These are phyloP conservation scores for Arnoldichthys spilopterus DNA, from an alignment of 2,797 vertebrate genomes.

Conservation along the genomic window DNA sequence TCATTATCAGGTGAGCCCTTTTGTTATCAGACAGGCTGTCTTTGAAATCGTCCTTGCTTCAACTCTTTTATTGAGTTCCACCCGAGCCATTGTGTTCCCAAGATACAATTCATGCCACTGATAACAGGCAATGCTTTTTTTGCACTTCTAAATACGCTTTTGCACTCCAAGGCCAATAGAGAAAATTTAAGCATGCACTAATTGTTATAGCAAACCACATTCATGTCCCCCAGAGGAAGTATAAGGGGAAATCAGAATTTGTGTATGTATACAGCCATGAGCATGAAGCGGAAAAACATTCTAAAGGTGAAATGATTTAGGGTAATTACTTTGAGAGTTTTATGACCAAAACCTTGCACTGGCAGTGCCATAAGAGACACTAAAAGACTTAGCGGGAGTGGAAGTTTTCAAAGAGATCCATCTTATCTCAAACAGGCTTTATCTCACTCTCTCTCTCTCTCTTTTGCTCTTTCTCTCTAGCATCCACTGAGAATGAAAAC, in stretches of 20 bases:
- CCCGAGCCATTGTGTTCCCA: constrained; percentile 75
- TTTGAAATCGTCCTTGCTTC: constrained; percentile 81
- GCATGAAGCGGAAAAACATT: constrained; percentile 59
- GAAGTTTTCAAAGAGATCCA: constrained; percentile 57
- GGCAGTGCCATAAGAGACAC: constrained; percentile 54
- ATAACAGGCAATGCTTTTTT: constrained; percentile 65
- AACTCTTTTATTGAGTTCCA: constrained; percentile 80
- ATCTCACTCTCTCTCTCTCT: constrained; percentile 46
- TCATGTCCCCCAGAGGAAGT: background rate
- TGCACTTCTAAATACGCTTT: constrained; percentile 60
- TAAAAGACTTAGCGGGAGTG: constrained; percentile 54
- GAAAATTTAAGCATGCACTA: constrained; percentile 72
- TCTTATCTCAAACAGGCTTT: constrained; percentile 66
- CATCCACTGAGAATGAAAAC: constrained; percentile 45
- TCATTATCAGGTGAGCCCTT: constrained; percentile 81
- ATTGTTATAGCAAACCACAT: constrained; percentile 48
- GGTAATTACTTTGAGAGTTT: constrained; percentile 59
- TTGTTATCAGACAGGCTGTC: constrained; percentile 76
- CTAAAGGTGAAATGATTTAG: constrained; percentile 59
- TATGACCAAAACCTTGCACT: constrained; percentile 55
- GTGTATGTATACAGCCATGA: constrained; percentile 52
- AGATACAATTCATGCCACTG: constrained; percentile 83
- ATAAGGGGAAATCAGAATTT: constrained; percentile 58
- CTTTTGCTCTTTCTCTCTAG: constrained; percentile 44
- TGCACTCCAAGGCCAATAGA: constrained; percentile 64